Base-by-base conservation (phyloP, 2,113 vertebrate genomes). In the Gambusia holbrooki region DNA sequence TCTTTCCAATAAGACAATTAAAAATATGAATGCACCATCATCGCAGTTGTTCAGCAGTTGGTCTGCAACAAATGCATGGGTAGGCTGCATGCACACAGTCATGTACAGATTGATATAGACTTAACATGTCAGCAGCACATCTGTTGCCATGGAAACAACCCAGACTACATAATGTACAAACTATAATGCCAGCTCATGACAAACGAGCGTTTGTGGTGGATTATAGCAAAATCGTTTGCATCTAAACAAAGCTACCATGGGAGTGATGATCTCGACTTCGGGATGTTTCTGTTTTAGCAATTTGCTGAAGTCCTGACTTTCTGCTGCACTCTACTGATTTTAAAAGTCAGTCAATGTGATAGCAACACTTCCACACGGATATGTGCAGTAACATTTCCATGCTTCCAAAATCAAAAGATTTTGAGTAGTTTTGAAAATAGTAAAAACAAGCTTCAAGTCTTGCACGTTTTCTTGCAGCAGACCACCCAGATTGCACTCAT, bases 71-170 rank as follows among this genome's bases (percentile, higher is more conserved):
- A 25, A 69, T 48, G 45, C 17, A 29, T 51, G 69, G 68, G 30
- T 61, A 45, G 51, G 64, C 72, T 76, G 62, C 78, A 66, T 33
- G 29, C 80, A 81, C 71, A 78, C 76, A 74, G 33, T 4, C 83
- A 73, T 27, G 72, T 37, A 69, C 78, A 87, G 76, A 90, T 87
- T 25, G 62, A 91, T 81, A 69, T 69, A 72, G 85, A 75, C 80
- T 71, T 58, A 68, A 82, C 87, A 87, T 88, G 83, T 88, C 80
- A 85, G 80, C 45, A 66, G 76, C 79, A 85, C 82, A 63, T 22
- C 66, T 13, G 91, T 93, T 90, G 91, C 84, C 92, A 94, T 94
- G 91, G 94, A 93, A 94, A 94, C 93, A 90, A 90, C 85, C 89
- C 68, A 61, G 80, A 76, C 60, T 81, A 88, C 87, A 81, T 85